Percentiles rank a stretch among this genome's conserved stretches.
These are phyloP conservation scores for Orgyia antiqua DNA, from an alignment of 2,888 invertebrate genomes.

Conservation along the genomic window DNA sequence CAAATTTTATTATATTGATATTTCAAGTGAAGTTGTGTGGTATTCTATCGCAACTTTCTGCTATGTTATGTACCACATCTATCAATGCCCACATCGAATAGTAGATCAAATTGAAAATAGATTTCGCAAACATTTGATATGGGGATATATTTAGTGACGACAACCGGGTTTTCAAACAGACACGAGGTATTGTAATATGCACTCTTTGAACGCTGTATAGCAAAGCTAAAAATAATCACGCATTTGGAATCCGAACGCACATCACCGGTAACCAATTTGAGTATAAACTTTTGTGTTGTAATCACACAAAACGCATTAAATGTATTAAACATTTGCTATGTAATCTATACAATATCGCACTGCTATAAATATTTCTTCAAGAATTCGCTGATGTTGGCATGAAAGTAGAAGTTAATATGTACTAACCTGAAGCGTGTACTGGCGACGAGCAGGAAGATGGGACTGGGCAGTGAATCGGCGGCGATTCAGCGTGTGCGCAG, in stretches of 20 bases:
- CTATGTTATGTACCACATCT: conserved; percentile 23
- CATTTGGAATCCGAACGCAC: conserved; percentile 41
- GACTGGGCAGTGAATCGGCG: conserved; percentile 51
- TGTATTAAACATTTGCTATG: conserved; percentile 10
- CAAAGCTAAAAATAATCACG: conserved; percentile 55
- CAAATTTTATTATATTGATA: too few relatives aligned
- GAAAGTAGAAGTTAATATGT: conserved; percentile 27
- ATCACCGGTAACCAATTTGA: conserved; percentile 31
- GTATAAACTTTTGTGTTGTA: conserved; percentile 16
- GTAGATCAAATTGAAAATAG: conserved; percentile 66
- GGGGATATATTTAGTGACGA: conserved; percentile 71
- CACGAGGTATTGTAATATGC: conserved; percentile 67
- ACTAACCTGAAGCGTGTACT: conserved; percentile 71
- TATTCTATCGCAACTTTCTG: too few relatives aligned
- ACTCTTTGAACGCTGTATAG: conserved; percentile 52
- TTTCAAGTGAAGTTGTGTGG: too few relatives aligned
- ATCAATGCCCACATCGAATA: conserved; percentile 36
- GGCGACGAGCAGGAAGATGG: conserved; percentile 61
- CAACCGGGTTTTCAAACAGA: conserved; percentile 71
- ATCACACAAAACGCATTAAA: conserved; percentile 2
- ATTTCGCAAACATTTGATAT: conserved; percentile 75
- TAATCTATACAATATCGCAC: conserved; percentile 36
- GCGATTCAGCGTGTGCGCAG: conserved; percentile 42
- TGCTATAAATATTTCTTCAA: conserved; percentile 28
- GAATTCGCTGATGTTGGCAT: conserved; percentile 42